A percentile compares a stretch with the other conserved stretches of the same genome.
Conservation (phyloP, 2,888 invertebrate genomes). For the Octodonta nipae region DNA sequence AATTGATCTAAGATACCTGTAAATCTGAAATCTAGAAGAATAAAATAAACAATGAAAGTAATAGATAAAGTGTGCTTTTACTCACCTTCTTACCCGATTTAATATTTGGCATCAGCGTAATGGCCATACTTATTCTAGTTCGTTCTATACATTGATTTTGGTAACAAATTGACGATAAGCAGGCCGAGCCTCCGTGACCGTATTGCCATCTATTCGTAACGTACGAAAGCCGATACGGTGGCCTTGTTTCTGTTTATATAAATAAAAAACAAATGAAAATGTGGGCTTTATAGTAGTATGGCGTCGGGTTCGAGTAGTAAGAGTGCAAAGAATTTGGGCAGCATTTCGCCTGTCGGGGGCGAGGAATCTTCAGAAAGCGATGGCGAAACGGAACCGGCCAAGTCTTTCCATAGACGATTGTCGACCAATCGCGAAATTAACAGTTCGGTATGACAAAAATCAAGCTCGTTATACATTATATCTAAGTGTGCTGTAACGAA, state of each 20-base stretch:
- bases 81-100: no score
- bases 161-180: no score
- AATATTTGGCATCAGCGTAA: no score
- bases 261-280: constrained; percentile 20
- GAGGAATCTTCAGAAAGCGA: constrained; percentile 69
- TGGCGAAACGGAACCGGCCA: constrained; percentile 66
- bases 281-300: constrained; percentile 27
- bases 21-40: no score
- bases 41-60: no score
- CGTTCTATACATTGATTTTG: no score
- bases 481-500: no score
- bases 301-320: constrained; percentile 28
- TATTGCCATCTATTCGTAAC: constrained; percentile 7
- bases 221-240: constrained; percentile 6
- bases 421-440: constrained; percentile 74
- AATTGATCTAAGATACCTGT: no score
- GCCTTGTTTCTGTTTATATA: constrained; percentile 13
- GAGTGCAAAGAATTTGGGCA: constrained; percentile 31
- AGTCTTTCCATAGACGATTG: constrained; percentile 61
- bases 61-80: no score
- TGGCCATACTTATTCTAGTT: no score
- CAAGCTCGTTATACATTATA: no score
- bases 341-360: constrained; percentile 26
- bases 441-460: constrained; percentile 57
- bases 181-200: neutral